A percentile compares a stretch with the other conserved stretches of the same genome.
Evolutionary conservation across 2,797 vertebrate species (phyloP).

Genomic region (Peromyscus melanophrys): DNA sequence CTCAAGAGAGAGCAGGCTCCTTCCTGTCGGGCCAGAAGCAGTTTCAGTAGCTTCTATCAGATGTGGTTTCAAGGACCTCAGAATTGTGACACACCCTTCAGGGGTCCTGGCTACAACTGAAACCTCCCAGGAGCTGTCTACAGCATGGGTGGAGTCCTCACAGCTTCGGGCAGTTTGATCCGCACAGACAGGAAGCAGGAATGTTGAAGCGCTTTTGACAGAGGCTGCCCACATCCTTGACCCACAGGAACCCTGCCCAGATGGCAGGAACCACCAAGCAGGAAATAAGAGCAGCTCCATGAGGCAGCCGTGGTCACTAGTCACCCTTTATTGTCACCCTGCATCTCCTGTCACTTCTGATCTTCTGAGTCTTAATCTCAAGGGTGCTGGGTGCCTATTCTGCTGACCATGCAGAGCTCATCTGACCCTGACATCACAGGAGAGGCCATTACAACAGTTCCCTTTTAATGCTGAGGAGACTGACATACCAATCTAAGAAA

Average conservation of each 20-base stretch:
- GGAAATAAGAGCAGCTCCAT: accelerated
- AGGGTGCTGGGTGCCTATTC: accelerated
- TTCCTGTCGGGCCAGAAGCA: no score
- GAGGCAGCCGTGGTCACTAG: accelerated
- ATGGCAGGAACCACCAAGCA: accelerated
- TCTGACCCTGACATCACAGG: neutral
- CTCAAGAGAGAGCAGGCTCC: neutral
- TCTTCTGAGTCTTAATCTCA: neutral
- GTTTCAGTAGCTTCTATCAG: neutral
- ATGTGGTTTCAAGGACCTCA: neutral
- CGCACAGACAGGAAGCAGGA: neutral
- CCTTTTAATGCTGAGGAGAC: neutral
- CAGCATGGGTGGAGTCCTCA: neutral
- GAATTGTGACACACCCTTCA: neutral
- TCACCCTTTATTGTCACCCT: neutral
- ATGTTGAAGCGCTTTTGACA: neutral
- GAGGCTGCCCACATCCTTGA: neutral
- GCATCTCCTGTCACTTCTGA: accelerated
- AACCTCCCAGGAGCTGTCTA: accelerated
- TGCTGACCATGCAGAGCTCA: accelerated
- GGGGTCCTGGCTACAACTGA: neutral
- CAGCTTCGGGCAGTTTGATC: neutral
- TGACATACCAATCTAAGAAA: no score
- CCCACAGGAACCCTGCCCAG: neutral
- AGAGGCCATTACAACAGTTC: accelerated